Conservation (phyloP, 2,113 vertebrate genomes). For the Phasianus colchicus region DNA sequence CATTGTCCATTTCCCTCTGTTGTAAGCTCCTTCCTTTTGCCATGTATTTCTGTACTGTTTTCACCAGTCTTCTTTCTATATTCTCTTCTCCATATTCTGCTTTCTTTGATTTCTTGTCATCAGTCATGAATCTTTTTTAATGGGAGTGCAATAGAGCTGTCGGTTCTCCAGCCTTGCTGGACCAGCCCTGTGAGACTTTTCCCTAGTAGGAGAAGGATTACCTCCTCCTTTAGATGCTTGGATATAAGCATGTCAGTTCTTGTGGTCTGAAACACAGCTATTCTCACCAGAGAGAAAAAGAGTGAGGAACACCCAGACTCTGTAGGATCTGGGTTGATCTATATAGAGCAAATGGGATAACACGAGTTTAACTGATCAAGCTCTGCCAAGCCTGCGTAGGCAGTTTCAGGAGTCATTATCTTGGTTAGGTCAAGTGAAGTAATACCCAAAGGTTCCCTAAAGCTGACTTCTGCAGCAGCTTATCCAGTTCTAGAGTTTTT, state of each 20-base stretch:
- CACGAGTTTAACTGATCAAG: fast-evolving
- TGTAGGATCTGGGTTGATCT: background rate
- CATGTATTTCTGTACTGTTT: background rate
- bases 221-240: background rate
- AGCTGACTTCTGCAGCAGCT: background rate
- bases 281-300: background rate
- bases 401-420: background rate
- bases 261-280: background rate
- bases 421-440: background rate
- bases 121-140: background rate
- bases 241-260: background rate
- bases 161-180: background rate
- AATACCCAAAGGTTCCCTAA: background rate
- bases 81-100: background rate
- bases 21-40: background rate
- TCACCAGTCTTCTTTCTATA: background rate
- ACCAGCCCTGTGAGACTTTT: background rate
- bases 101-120: background rate
- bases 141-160: background rate
- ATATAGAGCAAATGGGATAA: background rate
- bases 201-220: background rate
- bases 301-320: background rate
- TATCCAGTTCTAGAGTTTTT: background rate
- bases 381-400: background rate
- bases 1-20: background rate